These are phyloP conservation scores for Darevskia mixta DNA, from an alignment of 2,797 vertebrate genomes.

Conservation along the genomic window DNA sequence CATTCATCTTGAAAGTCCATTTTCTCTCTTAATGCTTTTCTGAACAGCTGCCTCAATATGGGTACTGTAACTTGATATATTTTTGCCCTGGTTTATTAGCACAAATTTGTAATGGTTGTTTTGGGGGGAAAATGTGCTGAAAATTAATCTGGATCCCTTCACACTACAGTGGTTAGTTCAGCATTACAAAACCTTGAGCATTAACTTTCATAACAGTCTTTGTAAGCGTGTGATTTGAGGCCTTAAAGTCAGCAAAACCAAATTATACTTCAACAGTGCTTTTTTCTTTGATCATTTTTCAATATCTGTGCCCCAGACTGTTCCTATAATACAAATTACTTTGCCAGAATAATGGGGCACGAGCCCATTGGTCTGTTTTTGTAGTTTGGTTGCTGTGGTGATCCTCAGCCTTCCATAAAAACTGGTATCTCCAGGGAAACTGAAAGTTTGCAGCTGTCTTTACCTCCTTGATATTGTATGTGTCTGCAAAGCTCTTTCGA, in stretches of 20 bases:
- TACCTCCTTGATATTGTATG: constrained; percentile 60
- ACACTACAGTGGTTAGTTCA: constrained; percentile 63
- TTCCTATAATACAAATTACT: constrained; percentile 80
- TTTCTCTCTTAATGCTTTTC: constrained; percentile 40
- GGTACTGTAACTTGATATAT: constrained; percentile 74
- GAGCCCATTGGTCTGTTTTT: constrained; percentile 80
- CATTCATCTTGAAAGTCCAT: constrained; percentile 20
- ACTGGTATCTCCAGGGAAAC: constrained; percentile 75
- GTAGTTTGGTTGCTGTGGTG: constrained; percentile 84
- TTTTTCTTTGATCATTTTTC: constrained; percentile 82
- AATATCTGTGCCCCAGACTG: constrained; percentile 76
- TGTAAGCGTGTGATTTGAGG: constrained; percentile 67
- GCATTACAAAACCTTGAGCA: constrained; percentile 71
- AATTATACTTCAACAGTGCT: constrained; percentile 69
- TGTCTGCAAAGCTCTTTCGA: constrained; percentile 65
- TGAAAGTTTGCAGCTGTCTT: constrained; percentile 72
- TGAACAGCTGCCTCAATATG: constrained; percentile 75
- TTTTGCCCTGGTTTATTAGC: constrained; percentile 70
- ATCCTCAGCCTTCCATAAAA: constrained; percentile 77
- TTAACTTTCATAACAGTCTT: constrained; percentile 68
- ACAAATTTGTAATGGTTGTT: constrained; percentile 75
- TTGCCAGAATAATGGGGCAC: constrained; percentile 78
- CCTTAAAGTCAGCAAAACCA: constrained; percentile 74
- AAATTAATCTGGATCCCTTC: constrained; percentile 69
- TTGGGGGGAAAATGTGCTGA: constrained; percentile 73